Evolutionary conservation across 2,888 invertebrate species (phyloP), one percentile per base, ranked within the genome.

Genomic region (Ptilodon capucinus): DNA sequence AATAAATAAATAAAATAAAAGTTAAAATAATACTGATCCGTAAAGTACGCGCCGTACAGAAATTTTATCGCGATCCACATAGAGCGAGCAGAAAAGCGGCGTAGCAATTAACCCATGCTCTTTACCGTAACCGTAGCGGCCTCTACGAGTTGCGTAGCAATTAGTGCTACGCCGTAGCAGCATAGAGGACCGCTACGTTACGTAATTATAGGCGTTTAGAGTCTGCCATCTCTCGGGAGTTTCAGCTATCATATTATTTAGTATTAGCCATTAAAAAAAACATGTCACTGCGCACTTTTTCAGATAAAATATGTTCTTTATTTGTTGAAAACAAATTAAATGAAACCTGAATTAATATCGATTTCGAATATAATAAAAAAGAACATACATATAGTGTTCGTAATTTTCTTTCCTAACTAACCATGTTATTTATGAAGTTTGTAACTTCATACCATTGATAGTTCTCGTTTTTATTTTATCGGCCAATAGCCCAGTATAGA

Each of bases 131-230:
- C 73, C 75, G 71, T 72, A 74, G 74, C 68, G 62, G 71, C 65
- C 68, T 76, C 83, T 86, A 85, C 81, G 81, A 81, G 76, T 72
- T 83, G 84, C 84, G 86, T 86, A 87, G 90, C 85, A 86, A 89
- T 89, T 89, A 88, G 83, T 77, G 86, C 84, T 86, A 84, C 82
- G 82, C 51, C 74, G 79, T 79, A 81, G 80, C 69, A 48, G 48
- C 66, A 64, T 72, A 69, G 68, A 64, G 48, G 52, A 49, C 41
- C 45, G 68, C 67, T 71, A 75, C 71, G 77, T 83, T 84, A 83
- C 79, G 79, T 85, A 86, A 86, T 86, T 84, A 83, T 79, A 75
- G 70, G 63, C 77, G 80, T 71, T 81, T 83, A 78, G 72, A 68
- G 60, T 45, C 28, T 28, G 28, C 28, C 28, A n/a, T 28, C 28